phyloP scores from a whole-genome alignment of 2,888 invertebrate species.

The Eupithecia subfuscata region DNA sequence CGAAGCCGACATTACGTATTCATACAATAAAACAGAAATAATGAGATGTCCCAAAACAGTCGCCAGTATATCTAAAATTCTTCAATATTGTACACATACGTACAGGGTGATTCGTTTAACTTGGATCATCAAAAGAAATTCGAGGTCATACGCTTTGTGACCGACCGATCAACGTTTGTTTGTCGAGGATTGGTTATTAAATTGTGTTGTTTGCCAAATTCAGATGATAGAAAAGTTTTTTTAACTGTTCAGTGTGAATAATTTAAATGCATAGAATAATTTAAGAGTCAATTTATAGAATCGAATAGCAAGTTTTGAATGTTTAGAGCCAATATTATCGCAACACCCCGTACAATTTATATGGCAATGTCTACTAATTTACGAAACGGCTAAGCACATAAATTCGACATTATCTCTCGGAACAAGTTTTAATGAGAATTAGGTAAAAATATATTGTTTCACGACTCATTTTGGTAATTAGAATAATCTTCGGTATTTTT shows the following conservation, averaged over 20 bases:
- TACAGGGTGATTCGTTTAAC: slow-evolving; percentile 19
- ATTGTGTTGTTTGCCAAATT: not conserved
- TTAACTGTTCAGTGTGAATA: not conserved
- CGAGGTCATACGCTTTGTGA: not conserved
- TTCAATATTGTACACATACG: slow-evolving; percentile 26
- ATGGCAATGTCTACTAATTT: slow-evolving; percentile 38
- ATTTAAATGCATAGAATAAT: not conserved
- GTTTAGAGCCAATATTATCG: not conserved
- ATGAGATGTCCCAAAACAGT: slow-evolving; percentile 68
- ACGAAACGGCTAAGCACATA: slow-evolving; percentile 42
- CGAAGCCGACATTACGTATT: slow-evolving; percentile 70
- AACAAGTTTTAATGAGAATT: slow-evolving; percentile 52
- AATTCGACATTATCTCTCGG: slow-evolving; percentile 46
- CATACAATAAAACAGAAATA: slow-evolving; percentile 82
- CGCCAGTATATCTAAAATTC: slow-evolving; percentile 48
- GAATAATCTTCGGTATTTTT: slow-evolving; percentile 42
- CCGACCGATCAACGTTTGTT: not conserved
- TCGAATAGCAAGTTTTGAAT: not conserved
- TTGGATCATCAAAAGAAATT: not conserved
- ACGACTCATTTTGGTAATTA: slow-evolving; percentile 47
- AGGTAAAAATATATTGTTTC: slow-evolving; percentile 49
- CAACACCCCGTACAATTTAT: slow-evolving; percentile 21
- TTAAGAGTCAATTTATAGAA: not conserved
- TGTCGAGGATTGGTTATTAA: not conserved
- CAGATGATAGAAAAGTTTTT: not conserved